A percentile compares a stretch with the other conserved stretches of the same genome.
Conservation (phyloP, 2,888 invertebrate species). For the Psylliodes chrysocephalus region DNA sequence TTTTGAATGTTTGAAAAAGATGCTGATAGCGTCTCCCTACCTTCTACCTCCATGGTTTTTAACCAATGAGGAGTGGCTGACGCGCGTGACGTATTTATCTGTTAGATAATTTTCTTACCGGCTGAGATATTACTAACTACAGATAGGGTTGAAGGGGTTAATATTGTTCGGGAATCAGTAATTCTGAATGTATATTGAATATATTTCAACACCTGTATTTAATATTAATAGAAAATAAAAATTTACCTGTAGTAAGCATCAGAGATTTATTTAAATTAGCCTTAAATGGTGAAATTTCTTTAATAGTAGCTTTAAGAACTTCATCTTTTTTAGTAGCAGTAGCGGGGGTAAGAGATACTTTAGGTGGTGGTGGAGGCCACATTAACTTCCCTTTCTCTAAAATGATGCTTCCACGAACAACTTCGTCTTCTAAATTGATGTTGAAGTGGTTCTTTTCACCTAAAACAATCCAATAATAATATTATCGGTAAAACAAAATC, state of each 20-base stretch:
- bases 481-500: slow-evolving; percentile 13
- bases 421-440: slow-evolving; percentile 86
- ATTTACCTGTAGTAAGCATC: slow-evolving; percentile 73
- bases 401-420: slow-evolving; percentile 84
- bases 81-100: too few species aligned
- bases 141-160: too few species aligned
- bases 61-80: too few species aligned
- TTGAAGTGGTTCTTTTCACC: slow-evolving; percentile 82
- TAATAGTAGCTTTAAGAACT: slow-evolving; percentile 48
- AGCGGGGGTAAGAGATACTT: slow-evolving; percentile 64
- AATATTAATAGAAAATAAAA: slow-evolving; percentile 5
- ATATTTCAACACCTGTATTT: slow-evolving; percentile 17
- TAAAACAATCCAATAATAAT: too few species aligned
- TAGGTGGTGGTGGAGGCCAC: slow-evolving; percentile 83
- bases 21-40: too few species aligned
- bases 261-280: slow-evolving; percentile 75
- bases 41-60: too few species aligned
- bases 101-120: too few species aligned
- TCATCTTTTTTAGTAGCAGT: slow-evolving; percentile 61
- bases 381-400: slow-evolving; percentile 78
- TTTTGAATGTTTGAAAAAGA: too few species aligned
- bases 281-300: slow-evolving; percentile 71
- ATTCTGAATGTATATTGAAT: slow-evolving; percentile 9
- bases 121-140: too few species aligned
- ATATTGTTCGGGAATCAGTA: slow-evolving; percentile 18